phyloP scores from a whole-genome alignment of 1,140 invertebrate species.

The Euwallacea fornicatus region DNA sequence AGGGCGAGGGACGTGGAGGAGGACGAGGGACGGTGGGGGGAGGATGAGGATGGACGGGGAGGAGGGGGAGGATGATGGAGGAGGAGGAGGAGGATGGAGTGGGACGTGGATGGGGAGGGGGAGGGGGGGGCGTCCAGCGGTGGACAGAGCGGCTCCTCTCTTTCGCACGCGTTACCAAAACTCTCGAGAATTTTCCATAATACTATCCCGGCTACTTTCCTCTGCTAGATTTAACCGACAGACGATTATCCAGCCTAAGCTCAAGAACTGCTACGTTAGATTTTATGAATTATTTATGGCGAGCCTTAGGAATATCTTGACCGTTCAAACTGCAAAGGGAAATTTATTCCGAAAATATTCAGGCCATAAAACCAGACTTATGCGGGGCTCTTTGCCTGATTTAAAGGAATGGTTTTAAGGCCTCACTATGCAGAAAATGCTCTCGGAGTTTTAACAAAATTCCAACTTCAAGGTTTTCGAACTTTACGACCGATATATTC shows the following conservation, averaged over 20 bases:
- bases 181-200: too few relatives aligned
- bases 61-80: background rate
- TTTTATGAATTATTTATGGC: conserved; percentile 20
- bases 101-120: conserved; percentile 1
- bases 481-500: background rate
- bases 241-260: too few relatives aligned
- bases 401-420: conserved; percentile 12
- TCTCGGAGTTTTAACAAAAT: too few relatives aligned
- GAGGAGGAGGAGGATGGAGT: background rate
- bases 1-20: background rate
- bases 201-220: too few relatives aligned
- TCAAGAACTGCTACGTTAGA: background rate
- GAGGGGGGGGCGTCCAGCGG: conserved; percentile 4
- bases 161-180: too few relatives aligned
- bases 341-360: conserved; percentile 24
- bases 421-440: background rate
- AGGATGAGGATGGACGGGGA: background rate
- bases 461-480: background rate
- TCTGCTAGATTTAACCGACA: too few relatives aligned
- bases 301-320: conserved; percentile 13
- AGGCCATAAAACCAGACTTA: conserved; percentile 20
- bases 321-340: conserved; percentile 20
- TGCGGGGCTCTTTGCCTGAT: background rate
- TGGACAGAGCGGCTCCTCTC: background rate
- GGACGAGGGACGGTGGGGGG: conserved; percentile 2